phyloP scores from a whole-genome alignment of 2,797 vertebrate species.

The Enteromius paludinosus region DNA sequence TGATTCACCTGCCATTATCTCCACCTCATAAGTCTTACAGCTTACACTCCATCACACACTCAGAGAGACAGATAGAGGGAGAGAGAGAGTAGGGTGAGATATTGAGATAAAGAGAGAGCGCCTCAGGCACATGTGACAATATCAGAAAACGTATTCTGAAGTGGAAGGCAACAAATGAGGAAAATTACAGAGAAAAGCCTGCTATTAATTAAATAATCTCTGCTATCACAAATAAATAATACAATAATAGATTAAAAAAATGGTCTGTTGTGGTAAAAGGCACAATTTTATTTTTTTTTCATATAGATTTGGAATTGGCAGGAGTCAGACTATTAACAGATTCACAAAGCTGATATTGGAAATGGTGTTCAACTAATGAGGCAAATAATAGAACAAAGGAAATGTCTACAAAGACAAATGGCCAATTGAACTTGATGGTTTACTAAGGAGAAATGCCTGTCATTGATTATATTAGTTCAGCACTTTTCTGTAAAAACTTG shows the following conservation, averaged over 20 bases:
- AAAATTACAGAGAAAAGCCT: not conserved
- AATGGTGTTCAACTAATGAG: conserved; percentile 24
- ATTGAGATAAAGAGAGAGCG: conserved; percentile 13
- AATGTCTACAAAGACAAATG: conserved; percentile 23
- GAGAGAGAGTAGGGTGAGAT: conserved; percentile 21
- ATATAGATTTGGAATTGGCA: not conserved
- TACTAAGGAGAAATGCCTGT: conserved; percentile 6
- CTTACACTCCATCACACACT: conserved; percentile 47
- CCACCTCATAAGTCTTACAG: conserved; percentile 44
- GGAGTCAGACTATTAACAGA: not conserved
- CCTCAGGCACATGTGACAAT: not conserved
- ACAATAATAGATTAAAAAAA: not conserved
- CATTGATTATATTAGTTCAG: conserved; percentile 8
- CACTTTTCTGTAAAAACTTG: conserved; percentile 30
- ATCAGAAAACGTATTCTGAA: conserved; percentile 4
- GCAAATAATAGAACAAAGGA: conserved; percentile 24
- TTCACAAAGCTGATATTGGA: conserved; percentile 1
- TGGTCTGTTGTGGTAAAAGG: not conserved
- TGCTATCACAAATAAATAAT: not conserved
- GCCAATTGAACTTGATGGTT: conserved; percentile 7
- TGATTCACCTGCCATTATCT: conserved; percentile 46
- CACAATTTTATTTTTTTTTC: not conserved
- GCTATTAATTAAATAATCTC: too few species aligned
- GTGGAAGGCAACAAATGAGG: not conserved
- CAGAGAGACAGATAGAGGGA: conserved; percentile 5